Conservation (phyloP, 2,888 invertebrate genomes). For the Hesperia comma region DNA sequence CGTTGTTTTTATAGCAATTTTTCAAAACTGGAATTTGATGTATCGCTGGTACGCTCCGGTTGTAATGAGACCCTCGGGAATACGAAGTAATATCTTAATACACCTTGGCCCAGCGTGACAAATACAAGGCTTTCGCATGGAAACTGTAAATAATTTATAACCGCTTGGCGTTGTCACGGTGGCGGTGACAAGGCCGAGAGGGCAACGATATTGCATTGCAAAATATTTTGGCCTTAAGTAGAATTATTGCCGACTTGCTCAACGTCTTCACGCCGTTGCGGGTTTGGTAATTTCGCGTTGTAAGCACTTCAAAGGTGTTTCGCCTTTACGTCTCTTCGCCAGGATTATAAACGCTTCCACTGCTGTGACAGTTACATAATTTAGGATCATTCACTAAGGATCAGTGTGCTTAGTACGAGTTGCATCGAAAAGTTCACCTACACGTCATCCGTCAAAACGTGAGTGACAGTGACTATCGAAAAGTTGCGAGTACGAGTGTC, state of each 20-base stretch:
- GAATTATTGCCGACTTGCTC: conserved; percentile 66
- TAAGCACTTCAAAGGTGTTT: conserved; percentile 64
- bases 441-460: too few relatives aligned
- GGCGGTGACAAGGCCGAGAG: conserved; percentile 66
- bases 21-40: conserved; percentile 75
- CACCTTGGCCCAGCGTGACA: conserved; percentile 75
- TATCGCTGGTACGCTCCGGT: conserved; percentile 66
- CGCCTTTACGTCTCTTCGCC: conserved; percentile 43
- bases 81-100: conserved; percentile 82
- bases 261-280: conserved; percentile 43
- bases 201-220: conserved; percentile 60
- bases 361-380: conserved; percentile 61
- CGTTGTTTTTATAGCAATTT: conserved; percentile 39
- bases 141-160: conserved; percentile 82
- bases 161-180: conserved; percentile 63
- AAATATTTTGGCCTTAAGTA: conserved; percentile 55
- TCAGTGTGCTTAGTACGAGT: too few relatives aligned
- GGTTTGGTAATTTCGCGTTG: conserved; percentile 57
- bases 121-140: conserved; percentile 74
- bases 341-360: conserved; percentile 50
- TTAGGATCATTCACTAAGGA: conserved; percentile 57
- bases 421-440: too few relatives aligned
- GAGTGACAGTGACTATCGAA: too few relatives aligned
- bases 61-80: conserved; percentile 80
- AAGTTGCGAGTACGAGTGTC: too few relatives aligned